Conservation (phyloP, 2,113 vertebrate species). For the Macroglossus sobrinus region DNA sequence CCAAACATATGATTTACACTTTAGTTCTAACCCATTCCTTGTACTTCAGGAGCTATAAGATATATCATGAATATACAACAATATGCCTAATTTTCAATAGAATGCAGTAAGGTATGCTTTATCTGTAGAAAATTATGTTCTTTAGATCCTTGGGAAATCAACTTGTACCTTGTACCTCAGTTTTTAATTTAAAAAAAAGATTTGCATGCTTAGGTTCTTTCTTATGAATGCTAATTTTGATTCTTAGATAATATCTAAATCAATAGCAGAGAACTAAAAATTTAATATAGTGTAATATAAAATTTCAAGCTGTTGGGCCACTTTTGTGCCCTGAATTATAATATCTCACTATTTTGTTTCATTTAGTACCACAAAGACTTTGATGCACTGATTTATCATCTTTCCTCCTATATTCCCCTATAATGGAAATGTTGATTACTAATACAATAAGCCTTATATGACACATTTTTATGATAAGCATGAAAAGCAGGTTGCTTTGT, state of each 20-base stretch:
- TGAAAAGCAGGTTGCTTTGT: slow-evolving; percentile 26
- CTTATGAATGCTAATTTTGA: slow-evolving; percentile 59
- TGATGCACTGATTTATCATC: background rate
- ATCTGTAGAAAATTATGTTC: slow-evolving; percentile 64
- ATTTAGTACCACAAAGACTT: slow-evolving; percentile 19
- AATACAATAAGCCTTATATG: slow-evolving; percentile 43
- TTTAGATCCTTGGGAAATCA: slow-evolving; percentile 61
- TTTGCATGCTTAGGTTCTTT: slow-evolving; percentile 55
- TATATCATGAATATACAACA: slow-evolving; percentile 66
- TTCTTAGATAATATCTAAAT: slow-evolving; percentile 44
- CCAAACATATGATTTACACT: slow-evolving; percentile 77
- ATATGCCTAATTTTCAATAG: slow-evolving; percentile 67
- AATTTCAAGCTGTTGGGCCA: slow-evolving; percentile 54
- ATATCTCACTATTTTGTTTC: slow-evolving; percentile 31
- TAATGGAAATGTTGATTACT: slow-evolving; percentile 32
- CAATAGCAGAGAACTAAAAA: slow-evolving; percentile 44
- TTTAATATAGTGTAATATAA: slow-evolving; percentile 54
- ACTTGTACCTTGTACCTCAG: slow-evolving; percentile 41
- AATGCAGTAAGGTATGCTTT: slow-evolving; percentile 53
- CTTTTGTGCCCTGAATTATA: slow-evolving; percentile 44
- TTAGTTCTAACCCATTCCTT: slow-evolving; percentile 65
- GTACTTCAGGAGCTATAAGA: slow-evolving; percentile 64
- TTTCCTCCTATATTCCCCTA: background rate
- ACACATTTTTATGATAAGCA: slow-evolving; percentile 43
- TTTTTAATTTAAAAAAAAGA: background rate